Conservation (phyloP, 2,113 vertebrate species). For the Gallinago media region DNA sequence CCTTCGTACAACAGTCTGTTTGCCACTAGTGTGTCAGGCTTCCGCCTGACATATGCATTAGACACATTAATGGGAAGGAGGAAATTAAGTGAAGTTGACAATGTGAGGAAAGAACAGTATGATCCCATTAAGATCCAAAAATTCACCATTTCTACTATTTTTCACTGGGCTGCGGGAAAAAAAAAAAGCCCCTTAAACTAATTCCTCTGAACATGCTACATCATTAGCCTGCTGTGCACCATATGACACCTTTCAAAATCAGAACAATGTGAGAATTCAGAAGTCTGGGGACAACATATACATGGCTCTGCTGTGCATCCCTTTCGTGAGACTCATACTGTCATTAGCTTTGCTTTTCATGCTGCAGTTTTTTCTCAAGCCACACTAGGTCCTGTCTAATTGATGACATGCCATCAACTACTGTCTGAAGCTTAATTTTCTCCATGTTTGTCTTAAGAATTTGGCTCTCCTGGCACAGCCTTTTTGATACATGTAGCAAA, state of each 20-base stretch:
- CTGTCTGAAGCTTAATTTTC: slow-evolving; percentile 2
- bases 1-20: slow-evolving; percentile 82
- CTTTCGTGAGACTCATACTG: not conserved
- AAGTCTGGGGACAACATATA: slow-evolving; percentile 27
- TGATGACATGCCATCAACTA: not conserved
- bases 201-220: slow-evolving; percentile 65
- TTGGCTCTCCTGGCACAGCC: not conserved
- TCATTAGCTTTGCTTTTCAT: not conserved
- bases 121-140: slow-evolving; percentile 78
- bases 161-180: not conserved
- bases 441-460: not conserved
- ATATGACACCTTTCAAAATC: slow-evolving; percentile 73
- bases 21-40: slow-evolving; percentile 77
- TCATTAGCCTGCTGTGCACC: slow-evolving; percentile 73
- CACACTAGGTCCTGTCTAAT: not conserved
- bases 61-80: slow-evolving; percentile 76
- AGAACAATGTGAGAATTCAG: slow-evolving; percentile 53
- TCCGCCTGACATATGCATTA: slow-evolving; percentile 81
- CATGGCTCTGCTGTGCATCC: not conserved
- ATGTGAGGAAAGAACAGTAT: slow-evolving; percentile 79
- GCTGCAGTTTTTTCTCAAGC: not conserved
- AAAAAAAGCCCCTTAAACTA: slow-evolving; percentile 45
- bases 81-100: slow-evolving; percentile 80
- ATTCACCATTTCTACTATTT: slow-evolving; percentile 72
- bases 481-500: slow-evolving; percentile 31